These are phyloP conservation scores for Sphinx pinastri DNA, from an alignment of 2,888 invertebrate genomes.

Conservation along the genomic window DNA sequence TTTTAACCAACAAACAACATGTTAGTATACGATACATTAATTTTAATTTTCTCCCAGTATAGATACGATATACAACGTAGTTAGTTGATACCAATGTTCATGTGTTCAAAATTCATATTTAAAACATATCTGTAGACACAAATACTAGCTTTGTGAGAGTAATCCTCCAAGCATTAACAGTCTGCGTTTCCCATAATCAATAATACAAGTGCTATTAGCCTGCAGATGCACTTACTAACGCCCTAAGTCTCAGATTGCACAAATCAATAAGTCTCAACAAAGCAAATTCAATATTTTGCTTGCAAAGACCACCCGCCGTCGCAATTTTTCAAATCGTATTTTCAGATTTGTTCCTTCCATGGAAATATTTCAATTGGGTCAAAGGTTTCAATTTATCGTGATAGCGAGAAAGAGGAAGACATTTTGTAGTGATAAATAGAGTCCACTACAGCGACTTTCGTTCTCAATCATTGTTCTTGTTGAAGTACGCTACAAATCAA, in stretches of 20 bases:
- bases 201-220: too few species aligned
- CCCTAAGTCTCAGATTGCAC: not conserved
- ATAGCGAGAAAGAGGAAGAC: conserved; percentile 43
- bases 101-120: too few species aligned
- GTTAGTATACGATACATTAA: too few species aligned
- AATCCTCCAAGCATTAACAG: too few species aligned
- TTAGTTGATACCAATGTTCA: too few species aligned
- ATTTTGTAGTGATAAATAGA: conserved; percentile 45
- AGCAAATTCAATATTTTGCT: conserved; percentile 51
- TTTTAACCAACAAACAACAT: too few species aligned
- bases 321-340: conserved; percentile 57
- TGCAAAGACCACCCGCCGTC: conserved; percentile 43
- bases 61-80: too few species aligned
- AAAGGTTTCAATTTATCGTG: conserved; percentile 58
- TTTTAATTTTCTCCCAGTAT: too few species aligned
- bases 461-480: conserved; percentile 30
- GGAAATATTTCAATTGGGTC: conserved; percentile 57
- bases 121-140: too few species aligned
- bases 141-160: too few species aligned
- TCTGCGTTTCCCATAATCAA: too few species aligned
- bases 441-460: conserved; percentile 21
- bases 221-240: too few species aligned
- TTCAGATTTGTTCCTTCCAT: conserved; percentile 52
- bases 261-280: not conserved
- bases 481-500: conserved; percentile 26